Evolutionary conservation across 1,140 invertebrate species (phyloP), one percentile per base, ranked within the genome.

Genomic region (Coelopa frigida): DNA sequence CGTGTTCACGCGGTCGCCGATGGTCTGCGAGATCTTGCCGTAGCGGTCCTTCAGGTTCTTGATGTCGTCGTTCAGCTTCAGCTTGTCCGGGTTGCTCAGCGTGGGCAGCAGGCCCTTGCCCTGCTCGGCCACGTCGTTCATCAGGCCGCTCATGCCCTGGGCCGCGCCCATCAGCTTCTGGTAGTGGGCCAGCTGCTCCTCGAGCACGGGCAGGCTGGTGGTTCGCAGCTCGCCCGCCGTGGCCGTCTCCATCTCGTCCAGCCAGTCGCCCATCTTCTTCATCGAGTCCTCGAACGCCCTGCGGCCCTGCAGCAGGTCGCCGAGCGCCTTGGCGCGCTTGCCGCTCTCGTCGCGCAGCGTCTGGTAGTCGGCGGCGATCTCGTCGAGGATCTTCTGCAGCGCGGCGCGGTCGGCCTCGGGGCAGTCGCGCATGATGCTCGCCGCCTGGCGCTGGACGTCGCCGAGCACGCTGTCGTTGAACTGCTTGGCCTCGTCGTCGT

Each of bases 171-270:
- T 78, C 6, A 94, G 70, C 56, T 84, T 83, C 51, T 86, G 80
- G 58, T 89, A 92, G 73, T 91, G 90, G 1, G 78, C 75, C 29
- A 91, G 62, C 59, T 93, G 88, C 71, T 93, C 89, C 67, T 89
- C 83, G 22, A 94, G 68, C 1, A 90, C 75, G 51, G 87, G 85
- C 10, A 90, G 71, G 57, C 78, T 89, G 2, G 84, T 79, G 17
- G 83, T 80, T 38, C 85, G 75, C 3, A 92, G 67, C 56, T 92
- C 89, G 24, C 83, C 78, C 11, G 85, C 83, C 1, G 86, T 81
- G 11, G 86, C 82, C 6, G 88, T 85, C 72, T 93, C 89, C 36
- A 87, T 86, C 74, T 93, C 83, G 41, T 87, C 85, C 15, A 92
- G 72, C 89, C 89, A 93, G 51, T 87, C 80, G 51, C 85, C 78